Percentiles rank a stretch among this genome's conserved stretches.
These are phyloP conservation scores for Macquaria australasica DNA, from an alignment of 2,113 vertebrate species.

Conservation along the genomic window DNA sequence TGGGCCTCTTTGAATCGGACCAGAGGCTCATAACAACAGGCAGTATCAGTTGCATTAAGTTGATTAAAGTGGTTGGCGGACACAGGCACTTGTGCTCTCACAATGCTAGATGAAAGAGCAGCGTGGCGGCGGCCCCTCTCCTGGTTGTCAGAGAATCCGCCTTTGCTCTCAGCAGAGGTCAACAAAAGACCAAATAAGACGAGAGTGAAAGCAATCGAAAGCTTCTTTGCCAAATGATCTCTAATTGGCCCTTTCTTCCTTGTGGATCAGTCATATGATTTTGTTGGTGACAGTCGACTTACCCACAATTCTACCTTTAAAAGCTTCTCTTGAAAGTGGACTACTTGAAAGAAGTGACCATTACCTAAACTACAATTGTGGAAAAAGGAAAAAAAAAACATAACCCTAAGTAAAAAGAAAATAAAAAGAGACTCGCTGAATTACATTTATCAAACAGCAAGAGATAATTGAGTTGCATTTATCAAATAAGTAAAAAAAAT, in stretches of 20 bases:
- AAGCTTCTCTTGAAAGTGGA: constrained; percentile 84
- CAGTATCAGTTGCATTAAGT: constrained; percentile 92
- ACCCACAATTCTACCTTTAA: constrained; percentile 85
- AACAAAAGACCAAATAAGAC: constrained; percentile 92
- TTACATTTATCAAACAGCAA: constrained; percentile 78
- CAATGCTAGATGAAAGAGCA: constrained; percentile 96
- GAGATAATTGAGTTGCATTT: constrained; percentile 72
- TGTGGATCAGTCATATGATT: constrained; percentile 84
- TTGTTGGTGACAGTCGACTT: constrained; percentile 85
- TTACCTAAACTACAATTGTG: constrained; percentile 85
- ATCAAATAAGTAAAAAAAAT: constrained; percentile 59
- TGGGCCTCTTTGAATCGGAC: constrained; percentile 91
- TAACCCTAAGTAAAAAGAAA: constrained; percentile 39
- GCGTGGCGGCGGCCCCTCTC: constrained; percentile 80
- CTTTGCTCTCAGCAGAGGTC: constrained; percentile 92
- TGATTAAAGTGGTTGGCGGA: constrained; percentile 95
- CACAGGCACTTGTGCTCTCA: constrained; percentile 89
- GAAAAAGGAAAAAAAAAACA: constrained; percentile 35
- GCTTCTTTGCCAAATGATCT: constrained; percentile 97
- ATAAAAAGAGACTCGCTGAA: constrained; percentile 53
- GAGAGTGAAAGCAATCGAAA: constrained; percentile 89
- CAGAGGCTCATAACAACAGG: constrained; percentile 86
- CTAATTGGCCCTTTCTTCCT: constrained; percentile 98
- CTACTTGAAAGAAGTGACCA: constrained; percentile 83
- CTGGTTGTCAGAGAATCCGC: constrained; percentile 84